Conservation (phyloP, 2,888 invertebrate genomes). For the Esperia sulphurella region DNA sequence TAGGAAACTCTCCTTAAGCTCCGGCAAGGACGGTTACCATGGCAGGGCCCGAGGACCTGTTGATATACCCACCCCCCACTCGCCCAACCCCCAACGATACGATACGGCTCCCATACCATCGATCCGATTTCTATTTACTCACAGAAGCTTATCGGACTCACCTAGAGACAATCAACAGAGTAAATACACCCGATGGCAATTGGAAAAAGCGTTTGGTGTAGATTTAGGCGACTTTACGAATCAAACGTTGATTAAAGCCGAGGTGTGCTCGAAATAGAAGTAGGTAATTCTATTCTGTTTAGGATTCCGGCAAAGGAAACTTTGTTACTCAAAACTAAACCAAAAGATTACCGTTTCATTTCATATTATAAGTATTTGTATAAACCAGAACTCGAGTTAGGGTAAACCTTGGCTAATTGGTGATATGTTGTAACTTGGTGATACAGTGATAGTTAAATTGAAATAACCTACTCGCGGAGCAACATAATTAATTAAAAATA, state of each 20-base stretch:
- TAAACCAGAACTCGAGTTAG: no score
- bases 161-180: conserved; percentile 16
- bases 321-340: neutral
- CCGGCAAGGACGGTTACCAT: conserved; percentile 26
- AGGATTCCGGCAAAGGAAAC: neutral
- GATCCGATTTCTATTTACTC: conserved; percentile 23
- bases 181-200: conserved; percentile 12
- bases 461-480: no score
- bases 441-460: no score
- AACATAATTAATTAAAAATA: no score
- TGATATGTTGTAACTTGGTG: no score
- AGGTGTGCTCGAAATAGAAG: neutral
- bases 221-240: neutral
- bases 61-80: conserved; percentile 24
- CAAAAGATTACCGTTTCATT: neutral
- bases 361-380: no score
- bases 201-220: conserved; percentile 4
- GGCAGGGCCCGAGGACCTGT: conserved; percentile 37
- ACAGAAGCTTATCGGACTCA: conserved; percentile 21
- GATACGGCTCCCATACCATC: conserved; percentile 6
- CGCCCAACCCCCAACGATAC: neutral
- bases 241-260: neutral
- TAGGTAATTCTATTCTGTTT: no score
- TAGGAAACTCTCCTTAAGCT: conserved; percentile 21
- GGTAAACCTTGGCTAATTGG: no score